A percentile compares a stretch with the other conserved stretches of the same genome.
These are phyloP conservation scores for Hypomecis punctinalis DNA, from an alignment of 2,888 invertebrate species.

Conservation along the genomic window DNA sequence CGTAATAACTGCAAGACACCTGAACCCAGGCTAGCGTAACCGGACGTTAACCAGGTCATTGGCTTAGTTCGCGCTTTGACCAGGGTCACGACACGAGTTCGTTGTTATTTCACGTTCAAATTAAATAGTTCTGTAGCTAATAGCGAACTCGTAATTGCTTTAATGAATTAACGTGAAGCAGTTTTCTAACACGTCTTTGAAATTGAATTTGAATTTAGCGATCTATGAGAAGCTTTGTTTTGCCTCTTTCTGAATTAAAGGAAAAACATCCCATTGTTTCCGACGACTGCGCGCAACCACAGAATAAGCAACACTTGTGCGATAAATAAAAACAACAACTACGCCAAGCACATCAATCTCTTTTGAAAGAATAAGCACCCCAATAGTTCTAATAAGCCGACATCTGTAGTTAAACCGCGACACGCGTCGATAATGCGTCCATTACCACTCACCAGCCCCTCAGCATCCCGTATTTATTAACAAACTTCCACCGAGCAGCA, in stretches of 20 bases:
- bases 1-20: background rate
- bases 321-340: too few species aligned
- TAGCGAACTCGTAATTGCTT: background rate
- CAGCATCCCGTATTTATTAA: constrained; percentile 58
- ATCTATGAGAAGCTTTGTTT: too few species aligned
- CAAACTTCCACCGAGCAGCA: constrained; percentile 46
- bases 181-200: background rate
- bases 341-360: constrained; percentile 12
- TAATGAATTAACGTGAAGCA: background rate
- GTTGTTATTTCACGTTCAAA: constrained; percentile 28
- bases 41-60: constrained; percentile 34
- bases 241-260: too few species aligned
- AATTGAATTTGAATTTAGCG: too few species aligned
- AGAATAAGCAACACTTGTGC: too few species aligned
- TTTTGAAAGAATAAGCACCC: constrained; percentile 20
- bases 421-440: constrained; percentile 53
- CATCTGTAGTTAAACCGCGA: constrained; percentile 60
- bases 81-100: constrained; percentile 26
- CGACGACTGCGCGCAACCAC: too few species aligned
- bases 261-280: too few species aligned
- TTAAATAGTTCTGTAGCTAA: background rate
- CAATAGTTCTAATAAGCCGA: constrained; percentile 46
- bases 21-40: constrained; percentile 10
- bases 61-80: constrained; percentile 31
- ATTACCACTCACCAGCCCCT: constrained; percentile 59